phyloP scores from a whole-genome alignment of 53 echinoderm and acorn worm species.

The Echinarachnius parma region DNA sequence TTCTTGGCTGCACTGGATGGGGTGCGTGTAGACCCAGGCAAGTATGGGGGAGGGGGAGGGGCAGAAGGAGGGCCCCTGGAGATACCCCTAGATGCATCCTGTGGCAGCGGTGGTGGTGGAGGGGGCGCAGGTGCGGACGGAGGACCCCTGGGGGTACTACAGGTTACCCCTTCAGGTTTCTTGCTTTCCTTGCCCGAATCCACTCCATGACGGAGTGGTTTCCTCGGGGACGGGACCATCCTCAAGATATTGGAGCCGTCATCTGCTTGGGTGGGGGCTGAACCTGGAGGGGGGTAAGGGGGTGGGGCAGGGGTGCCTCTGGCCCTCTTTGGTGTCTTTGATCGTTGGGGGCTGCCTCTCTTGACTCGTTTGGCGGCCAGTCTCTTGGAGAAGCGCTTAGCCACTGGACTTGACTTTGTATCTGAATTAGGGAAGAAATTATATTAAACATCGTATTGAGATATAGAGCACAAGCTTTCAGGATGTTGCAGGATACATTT shows the following conservation, averaged over 20 bases:
- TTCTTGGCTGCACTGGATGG: constrained; percentile 3
- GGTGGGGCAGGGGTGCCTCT: constrained; percentile 25
- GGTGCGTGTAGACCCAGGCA: too few relatives aligned
- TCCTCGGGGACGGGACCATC: constrained; percentile 26
- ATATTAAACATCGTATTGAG: too few relatives aligned
- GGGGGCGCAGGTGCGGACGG: constrained; percentile 47
- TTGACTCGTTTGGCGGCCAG: constrained; percentile 63
- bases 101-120: constrained; percentile 40
- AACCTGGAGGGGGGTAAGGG: constrained; percentile 22
- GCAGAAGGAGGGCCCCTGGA: too few relatives aligned
- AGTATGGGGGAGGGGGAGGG: too few relatives aligned
- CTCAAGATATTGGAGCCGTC: not conserved
- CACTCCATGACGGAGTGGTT: constrained; percentile 13
- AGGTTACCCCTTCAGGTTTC: constrained; percentile 3
- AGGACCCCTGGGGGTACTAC: constrained; percentile 26
- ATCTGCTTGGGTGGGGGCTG: constrained; percentile 5
- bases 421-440: not conserved
- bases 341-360: not conserved
- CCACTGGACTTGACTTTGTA: constrained; percentile 64
- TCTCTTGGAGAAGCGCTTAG: constrained; percentile 69
- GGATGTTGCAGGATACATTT: too few relatives aligned
- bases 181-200: too few relatives aligned
- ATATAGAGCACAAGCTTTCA: too few relatives aligned
- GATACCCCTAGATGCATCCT: too few relatives aligned
- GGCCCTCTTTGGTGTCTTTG: constrained; percentile 1